These are phyloP conservation scores for Iphiclides podalirius DNA, from an alignment of 2,888 invertebrate species.

Conservation along the genomic window DNA sequence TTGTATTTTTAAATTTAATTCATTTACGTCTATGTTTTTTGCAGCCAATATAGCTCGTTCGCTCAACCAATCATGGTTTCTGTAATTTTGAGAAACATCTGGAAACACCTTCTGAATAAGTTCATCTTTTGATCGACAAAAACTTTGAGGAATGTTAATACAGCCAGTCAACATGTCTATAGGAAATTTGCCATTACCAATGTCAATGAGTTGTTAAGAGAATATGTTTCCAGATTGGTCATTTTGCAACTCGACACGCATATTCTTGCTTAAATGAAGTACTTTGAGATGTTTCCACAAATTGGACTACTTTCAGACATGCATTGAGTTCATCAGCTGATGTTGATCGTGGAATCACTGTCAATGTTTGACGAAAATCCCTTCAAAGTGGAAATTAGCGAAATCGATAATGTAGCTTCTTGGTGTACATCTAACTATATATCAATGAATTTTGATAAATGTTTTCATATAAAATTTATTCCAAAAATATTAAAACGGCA, in stretches of 20 bases:
- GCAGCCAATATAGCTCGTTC: constrained; percentile 32
- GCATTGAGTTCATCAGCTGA: constrained; percentile 41
- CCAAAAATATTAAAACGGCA: too few relatives aligned
- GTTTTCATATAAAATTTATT: too few relatives aligned
- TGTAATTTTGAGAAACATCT: constrained; percentile 34
- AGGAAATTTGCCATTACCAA: constrained; percentile 32
- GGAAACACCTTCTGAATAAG: constrained; percentile 22
- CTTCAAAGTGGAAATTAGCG: too few relatives aligned
- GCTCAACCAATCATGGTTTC: constrained; percentile 32
- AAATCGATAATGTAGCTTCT: too few relatives aligned
- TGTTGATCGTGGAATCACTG: constrained; percentile 38
- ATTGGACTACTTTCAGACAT: constrained; percentile 37
- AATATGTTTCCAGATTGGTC: constrained; percentile 29
- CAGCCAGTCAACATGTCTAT: constrained; percentile 22
- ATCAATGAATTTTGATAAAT: too few relatives aligned
- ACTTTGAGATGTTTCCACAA: constrained; percentile 32
- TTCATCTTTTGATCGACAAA: constrained; percentile 16
- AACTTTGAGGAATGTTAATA: constrained; percentile 27
- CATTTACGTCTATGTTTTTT: constrained; percentile 27
- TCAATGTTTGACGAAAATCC: constrained; percentile 44
- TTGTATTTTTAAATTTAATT: constrained; percentile 31
- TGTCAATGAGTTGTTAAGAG: constrained; percentile 30
- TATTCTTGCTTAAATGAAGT: constrained; percentile 27
- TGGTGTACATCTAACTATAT: too few relatives aligned
- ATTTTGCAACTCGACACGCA: constrained; percentile 4